These are phyloP conservation scores for Limnothrissa miodon DNA, from an alignment of 2,113 vertebrate genomes.

Conservation along the genomic window DNA sequence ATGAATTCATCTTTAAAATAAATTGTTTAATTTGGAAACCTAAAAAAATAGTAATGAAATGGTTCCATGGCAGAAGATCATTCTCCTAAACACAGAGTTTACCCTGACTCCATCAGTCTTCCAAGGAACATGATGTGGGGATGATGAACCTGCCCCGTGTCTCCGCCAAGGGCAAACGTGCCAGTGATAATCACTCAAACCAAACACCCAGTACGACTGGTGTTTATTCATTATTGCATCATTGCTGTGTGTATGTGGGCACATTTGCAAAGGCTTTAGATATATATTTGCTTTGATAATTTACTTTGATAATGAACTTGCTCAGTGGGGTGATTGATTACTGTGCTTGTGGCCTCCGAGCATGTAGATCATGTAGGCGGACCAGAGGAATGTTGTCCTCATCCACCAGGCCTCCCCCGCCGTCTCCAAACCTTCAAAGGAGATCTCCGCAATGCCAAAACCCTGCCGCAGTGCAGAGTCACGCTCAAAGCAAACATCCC, in stretches of 20 bases:
- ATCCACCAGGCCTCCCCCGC: background rate
- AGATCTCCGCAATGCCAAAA: background rate
- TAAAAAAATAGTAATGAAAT: slow-evolving; percentile 35
- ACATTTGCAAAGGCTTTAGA: slow-evolving; percentile 38
- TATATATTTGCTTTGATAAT: slow-evolving; percentile 46
- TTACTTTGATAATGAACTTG: slow-evolving; percentile 35
- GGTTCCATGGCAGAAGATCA: slow-evolving; percentile 37
- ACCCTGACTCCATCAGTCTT: slow-evolving; percentile 45
- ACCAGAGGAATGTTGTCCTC: slow-evolving; percentile 2
- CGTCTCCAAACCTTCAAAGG: background rate
- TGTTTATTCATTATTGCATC: slow-evolving; percentile 52
- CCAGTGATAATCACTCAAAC: slow-evolving; percentile 41
- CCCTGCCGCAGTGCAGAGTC: background rate
- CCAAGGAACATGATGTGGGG: slow-evolving; percentile 28
- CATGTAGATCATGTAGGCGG: slow-evolving; percentile 7
- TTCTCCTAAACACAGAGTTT: slow-evolving; percentile 51
- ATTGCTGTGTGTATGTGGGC: slow-evolving; percentile 17
- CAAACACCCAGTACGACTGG: slow-evolving; percentile 35
- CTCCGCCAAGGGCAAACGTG: slow-evolving; percentile 44
- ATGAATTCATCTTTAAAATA: slow-evolving; percentile 37
- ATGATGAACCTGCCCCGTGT: slow-evolving; percentile 26
- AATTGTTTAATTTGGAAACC: slow-evolving; percentile 38
- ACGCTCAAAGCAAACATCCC: background rate
- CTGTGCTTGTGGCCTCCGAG: background rate
- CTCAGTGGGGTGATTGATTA: slow-evolving; percentile 34